Base-by-base conservation (phyloP, 2,888 invertebrate species). In the Venusia cambrica region DNA sequence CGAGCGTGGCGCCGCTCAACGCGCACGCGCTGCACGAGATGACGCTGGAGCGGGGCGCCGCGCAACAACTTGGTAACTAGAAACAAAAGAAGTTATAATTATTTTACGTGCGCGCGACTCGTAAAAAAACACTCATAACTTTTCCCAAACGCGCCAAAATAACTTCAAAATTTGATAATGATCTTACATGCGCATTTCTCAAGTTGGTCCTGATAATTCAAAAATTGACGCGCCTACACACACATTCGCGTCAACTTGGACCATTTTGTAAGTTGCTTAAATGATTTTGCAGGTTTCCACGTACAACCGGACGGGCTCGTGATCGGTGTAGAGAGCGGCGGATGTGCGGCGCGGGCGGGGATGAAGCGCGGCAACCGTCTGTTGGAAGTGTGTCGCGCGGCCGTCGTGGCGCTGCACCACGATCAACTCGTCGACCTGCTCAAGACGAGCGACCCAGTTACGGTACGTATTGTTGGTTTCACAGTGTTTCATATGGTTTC, bases 291-390 rank as follows among this genome's bases (percentile, higher is more conserved):
- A 88, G 97, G 96, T 5, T 95, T 95, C 76, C 94, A 95, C 76
- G 96, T 97, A 16, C 96, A 97, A 63, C 94, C 95, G 6, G 97
- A 97, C 73, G 98, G 98, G 2, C 92, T 98, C 10, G 96, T 98
- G 13, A 97, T 97, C 2, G 94, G 97, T 60, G 97, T 97, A n/a
- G 97, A 97, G 51, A 62, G 73, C 34, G 83, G 83, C 3, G 87
- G 87, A 0, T 69, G 74, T 87, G 93, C 94, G 13, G 92, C 92
- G 79, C 90, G 92, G 37, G 94, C 96, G 1, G 98, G 97, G n/a
- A 88, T 98, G 24, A 85, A 95, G 24, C 95, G 96, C 69, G 97
- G 97, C 38, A 95, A 95, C 28, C 90, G 97, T 6, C 89, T 98
- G 46, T 95, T 98, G 1, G 97, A 98, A 79, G 95, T 96, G 55